These are phyloP conservation scores for Entomobrya proxima DNA, from an alignment of 2,888 invertebrate species.

Conservation along the genomic window DNA sequence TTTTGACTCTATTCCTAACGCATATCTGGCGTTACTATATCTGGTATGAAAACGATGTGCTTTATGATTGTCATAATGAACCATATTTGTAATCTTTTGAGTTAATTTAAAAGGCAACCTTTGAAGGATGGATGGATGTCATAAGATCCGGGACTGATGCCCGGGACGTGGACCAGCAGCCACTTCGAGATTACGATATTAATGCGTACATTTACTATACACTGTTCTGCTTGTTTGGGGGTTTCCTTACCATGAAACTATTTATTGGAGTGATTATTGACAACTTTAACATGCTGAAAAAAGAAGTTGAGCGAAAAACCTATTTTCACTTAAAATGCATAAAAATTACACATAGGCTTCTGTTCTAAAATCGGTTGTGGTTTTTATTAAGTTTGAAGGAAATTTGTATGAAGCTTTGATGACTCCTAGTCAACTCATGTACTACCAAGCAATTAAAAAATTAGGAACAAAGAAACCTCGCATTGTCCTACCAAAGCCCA, in stretches of 20 bases:
- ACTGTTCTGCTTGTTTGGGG: conserved; percentile 96
- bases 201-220: conserved; percentile 96
- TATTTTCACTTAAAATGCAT: no score
- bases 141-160: conserved; percentile 97
- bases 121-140: conserved; percentile 98
- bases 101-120: conserved; percentile 83
- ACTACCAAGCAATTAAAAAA: conserved; percentile 98
- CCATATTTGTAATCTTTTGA: not conserved
- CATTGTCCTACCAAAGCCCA: conserved; percentile 95
- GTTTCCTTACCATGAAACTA: conserved; percentile 96
- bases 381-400: conserved; percentile 89
- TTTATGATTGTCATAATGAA: not conserved
- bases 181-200: conserved; percentile 90
- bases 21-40: conserved; percentile 95
- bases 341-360: not conserved
- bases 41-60: conserved; percentile 82
- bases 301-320: conserved; percentile 81
- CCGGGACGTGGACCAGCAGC: conserved; percentile 91
- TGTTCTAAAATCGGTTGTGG: conserved; percentile 77
- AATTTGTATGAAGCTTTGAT: conserved; percentile 97
- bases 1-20: conserved; percentile 95
- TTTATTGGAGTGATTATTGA: conserved; percentile 99
- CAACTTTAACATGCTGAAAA: conserved; percentile 98
- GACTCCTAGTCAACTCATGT: conserved; percentile 96
- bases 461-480: conserved; percentile 96